phyloP scores from a whole-genome alignment of 2,113 vertebrate species.

The Sciurus niger region DNA sequence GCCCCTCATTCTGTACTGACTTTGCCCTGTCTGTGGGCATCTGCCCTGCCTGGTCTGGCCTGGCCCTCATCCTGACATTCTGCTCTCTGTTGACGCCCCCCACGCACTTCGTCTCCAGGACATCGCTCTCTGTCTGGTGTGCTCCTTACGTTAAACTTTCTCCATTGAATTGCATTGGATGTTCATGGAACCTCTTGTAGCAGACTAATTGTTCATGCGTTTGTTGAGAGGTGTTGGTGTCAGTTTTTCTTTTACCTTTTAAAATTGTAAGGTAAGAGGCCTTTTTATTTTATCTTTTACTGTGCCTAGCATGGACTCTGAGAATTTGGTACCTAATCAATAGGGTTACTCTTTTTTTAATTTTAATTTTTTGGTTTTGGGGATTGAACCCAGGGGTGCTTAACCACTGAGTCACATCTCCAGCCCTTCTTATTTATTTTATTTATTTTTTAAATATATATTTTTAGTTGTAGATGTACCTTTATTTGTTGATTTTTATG shows the following conservation, averaged over 20 bases:
- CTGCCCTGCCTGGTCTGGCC: background rate
- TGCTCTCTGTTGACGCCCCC: background rate
- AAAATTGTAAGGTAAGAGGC: background rate
- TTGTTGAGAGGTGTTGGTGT: background rate
- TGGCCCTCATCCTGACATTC: background rate
- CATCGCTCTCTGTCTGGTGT: background rate
- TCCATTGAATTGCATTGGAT: background rate
- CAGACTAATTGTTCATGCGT: background rate
- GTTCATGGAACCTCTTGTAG: background rate
- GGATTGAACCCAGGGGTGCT: background rate
- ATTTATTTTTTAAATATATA: no score
- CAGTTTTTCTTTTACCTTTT: conserved; percentile 37
- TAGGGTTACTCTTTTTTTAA: background rate
- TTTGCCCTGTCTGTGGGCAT: background rate
- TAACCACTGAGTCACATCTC: background rate
- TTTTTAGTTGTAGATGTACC: no score
- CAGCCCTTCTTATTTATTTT: background rate
- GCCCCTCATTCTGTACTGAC: background rate
- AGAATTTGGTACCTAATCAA: background rate
- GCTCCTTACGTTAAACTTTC: background rate
- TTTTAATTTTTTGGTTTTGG: background rate
- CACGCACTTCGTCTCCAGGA: accelerated
- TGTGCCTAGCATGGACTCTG: background rate
- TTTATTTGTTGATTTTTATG: no score
- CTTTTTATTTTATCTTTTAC: background rate